Conservation (phyloP, 2,113 vertebrate species). For the Theropithecus gelada region DNA sequence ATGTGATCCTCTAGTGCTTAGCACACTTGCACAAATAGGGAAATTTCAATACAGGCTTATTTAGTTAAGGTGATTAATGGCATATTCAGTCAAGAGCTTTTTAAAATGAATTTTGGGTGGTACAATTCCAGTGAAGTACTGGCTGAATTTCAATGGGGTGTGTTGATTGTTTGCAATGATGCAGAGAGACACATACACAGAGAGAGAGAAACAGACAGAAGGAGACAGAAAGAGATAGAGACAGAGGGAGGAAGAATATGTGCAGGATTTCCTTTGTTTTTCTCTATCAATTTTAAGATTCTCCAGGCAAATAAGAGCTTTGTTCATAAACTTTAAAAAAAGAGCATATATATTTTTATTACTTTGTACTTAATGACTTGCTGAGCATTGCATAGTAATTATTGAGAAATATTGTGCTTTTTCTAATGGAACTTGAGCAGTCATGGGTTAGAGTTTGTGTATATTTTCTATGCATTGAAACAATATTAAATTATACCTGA, state of each 20-base stretch:
- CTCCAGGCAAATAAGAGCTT: neutral
- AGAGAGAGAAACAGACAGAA: neutral
- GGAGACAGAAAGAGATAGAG: neutral
- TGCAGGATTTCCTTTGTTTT: neutral
- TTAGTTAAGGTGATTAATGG: neutral
- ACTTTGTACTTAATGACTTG: neutral
- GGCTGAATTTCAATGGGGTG: neutral
- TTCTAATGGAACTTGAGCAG: neutral
- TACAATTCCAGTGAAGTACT: neutral
- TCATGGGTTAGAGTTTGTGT: neutral
- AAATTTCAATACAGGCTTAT: neutral
- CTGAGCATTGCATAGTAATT: neutral
- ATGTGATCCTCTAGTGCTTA: neutral
- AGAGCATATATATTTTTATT: neutral
- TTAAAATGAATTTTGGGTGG: neutral
- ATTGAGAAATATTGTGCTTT: neutral
- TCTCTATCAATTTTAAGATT: neutral
- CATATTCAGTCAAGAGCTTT: neutral
- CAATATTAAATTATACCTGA: fast-evolving
- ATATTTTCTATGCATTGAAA: neutral
- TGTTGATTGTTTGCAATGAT: neutral
- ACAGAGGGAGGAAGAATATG: neutral
- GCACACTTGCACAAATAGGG: neutral
- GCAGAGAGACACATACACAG: neutral
- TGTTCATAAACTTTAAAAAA: neutral